Conservation (phyloP, 1,140 invertebrate species). For the Saccostrea glomerata region DNA sequence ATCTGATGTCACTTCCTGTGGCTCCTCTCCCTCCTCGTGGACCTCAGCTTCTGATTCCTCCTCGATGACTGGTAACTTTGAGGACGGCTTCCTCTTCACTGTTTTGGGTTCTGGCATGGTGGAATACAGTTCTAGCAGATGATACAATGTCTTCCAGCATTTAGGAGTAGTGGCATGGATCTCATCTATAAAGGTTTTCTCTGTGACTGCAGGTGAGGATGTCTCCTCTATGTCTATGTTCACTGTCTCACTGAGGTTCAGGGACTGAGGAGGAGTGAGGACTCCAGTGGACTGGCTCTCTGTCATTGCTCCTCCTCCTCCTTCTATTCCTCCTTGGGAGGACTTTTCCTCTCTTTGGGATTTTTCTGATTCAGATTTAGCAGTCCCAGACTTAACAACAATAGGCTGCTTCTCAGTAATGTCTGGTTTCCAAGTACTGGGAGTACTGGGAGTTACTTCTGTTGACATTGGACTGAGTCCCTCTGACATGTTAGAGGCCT, state of each 20-base stretch:
- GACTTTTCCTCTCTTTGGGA: background rate
- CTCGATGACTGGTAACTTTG: conserved; percentile 68
- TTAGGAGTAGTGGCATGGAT: conserved; percentile 84
- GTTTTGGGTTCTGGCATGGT: conserved; percentile 97
- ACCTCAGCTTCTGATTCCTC: conserved; percentile 64
- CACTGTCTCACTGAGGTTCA: conserved; percentile 77
- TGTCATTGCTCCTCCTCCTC: background rate
- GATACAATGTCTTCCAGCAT: conserved; percentile 97
- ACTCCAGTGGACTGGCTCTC: conserved; percentile 32
- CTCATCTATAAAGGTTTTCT: conserved; percentile 79
- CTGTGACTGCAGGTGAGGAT: conserved; percentile 75
- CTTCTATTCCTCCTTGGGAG: background rate
- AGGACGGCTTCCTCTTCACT: conserved; percentile 83
- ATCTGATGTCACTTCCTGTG: conserved; percentile 51
- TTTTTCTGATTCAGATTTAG: background rate
- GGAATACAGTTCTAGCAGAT: conserved; percentile 94
- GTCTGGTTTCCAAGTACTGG: conserved; percentile 30
- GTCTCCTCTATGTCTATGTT: conserved; percentile 78
- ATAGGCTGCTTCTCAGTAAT: background rate
- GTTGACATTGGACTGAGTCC: conserved; percentile 40
- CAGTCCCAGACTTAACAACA: background rate
- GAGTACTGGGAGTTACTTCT: background rate
- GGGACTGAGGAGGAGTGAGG: conserved; percentile 71
- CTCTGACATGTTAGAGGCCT: conserved; percentile 68
- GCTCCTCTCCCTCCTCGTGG: conserved; percentile 59